Evolutionary conservation across 2,797 vertebrate genomes (phyloP), one percentile per base, ranked within the genome.

Genomic region (Argentina silus): DNA sequence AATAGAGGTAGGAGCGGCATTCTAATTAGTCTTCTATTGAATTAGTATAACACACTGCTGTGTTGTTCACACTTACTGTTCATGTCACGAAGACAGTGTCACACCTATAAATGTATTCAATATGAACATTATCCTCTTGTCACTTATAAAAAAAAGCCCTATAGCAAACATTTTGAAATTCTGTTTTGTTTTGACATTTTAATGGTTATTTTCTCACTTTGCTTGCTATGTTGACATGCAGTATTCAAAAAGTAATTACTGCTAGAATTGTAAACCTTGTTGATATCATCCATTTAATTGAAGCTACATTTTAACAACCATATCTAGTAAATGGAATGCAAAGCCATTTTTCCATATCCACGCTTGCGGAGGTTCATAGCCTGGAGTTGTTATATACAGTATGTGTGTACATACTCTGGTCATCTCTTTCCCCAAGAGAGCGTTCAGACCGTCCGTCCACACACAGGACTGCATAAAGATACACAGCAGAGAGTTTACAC

Each of bases 1-100:
- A 88, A 95, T 95, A 76, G 95, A 95, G 94, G 95, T 95, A 11
- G 36, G 36, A 42, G 27, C 15, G 8, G 36, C 36, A 6, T n/a
- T 17, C 3, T 2, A 7, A 0, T 43, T 62, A 2, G 48, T 47
- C n/a, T 57, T 10, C 3, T 56, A 21, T 48, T 48, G 6, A 48
- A 6, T 7, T 7, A 6, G 3, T 44, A 4, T 19, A 60, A 60
- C 10, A 63, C 61, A 7, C n/a, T 44, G 7, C 5, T 14, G 23
- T 63, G 15, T 3, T 44, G 12, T 0, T 6, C 1, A 0, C 4
- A 45, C n/a, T 10, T 11, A 19, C n/a, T 45, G 15, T 10, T 45
- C 15, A 36, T 36, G 27, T 36, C 27, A 36, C 4, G n/a, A n/a
- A 53, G 15, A 1, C n/a, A 15, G 50, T 53, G 14, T 53, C 5